A percentile compares a stretch with the other conserved stretches of the same genome.
phyloP scores from a whole-genome alignment of 2,797 vertebrate genomes.

The Nasua narica region DNA sequence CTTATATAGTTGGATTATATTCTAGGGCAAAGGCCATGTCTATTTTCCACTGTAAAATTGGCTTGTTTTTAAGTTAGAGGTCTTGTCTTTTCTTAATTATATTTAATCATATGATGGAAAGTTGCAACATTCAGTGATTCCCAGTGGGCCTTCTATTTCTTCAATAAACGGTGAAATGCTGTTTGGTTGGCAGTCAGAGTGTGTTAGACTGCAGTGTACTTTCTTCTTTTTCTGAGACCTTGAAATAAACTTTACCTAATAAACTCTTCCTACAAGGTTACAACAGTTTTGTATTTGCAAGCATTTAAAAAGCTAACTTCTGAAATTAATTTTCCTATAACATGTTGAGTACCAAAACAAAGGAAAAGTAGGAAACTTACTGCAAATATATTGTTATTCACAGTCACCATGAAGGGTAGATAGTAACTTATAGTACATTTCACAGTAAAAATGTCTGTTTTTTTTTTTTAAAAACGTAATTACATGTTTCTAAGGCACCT shows the following conservation, averaged over 20 bases:
- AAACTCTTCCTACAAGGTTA: constrained; percentile 50
- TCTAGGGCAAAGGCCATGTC: constrained; percentile 49
- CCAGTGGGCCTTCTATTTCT: constrained; percentile 58
- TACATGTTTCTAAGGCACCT: constrained; percentile 60
- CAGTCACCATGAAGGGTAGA: constrained; percentile 31
- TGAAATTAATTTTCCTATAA: constrained; percentile 55
- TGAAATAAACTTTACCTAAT: constrained; percentile 55
- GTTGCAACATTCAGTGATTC: constrained; percentile 69
- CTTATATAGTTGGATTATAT: constrained; percentile 54
- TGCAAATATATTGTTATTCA: constrained; percentile 47
- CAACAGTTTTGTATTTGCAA: constrained; percentile 40
- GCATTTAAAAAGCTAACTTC: constrained; percentile 43
- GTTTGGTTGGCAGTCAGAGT: constrained; percentile 38
- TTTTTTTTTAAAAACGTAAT: constrained; percentile 54
- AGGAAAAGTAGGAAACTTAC: constrained; percentile 31
- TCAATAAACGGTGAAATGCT: constrained; percentile 39
- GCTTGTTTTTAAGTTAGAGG: constrained; percentile 36
- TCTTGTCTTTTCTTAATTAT: constrained; percentile 67
- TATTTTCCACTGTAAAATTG: constrained; percentile 51
- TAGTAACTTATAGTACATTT: constrained; percentile 46
- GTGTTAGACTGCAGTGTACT: constrained; percentile 29
- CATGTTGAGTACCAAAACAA: constrained; percentile 24
- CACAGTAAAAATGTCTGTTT: constrained; percentile 30
- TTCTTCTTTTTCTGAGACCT: constrained; percentile 57
- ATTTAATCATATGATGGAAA: constrained; percentile 71